Conservation (phyloP, 1,140 invertebrate genomes). For the Drosophila willistoni region DNA sequence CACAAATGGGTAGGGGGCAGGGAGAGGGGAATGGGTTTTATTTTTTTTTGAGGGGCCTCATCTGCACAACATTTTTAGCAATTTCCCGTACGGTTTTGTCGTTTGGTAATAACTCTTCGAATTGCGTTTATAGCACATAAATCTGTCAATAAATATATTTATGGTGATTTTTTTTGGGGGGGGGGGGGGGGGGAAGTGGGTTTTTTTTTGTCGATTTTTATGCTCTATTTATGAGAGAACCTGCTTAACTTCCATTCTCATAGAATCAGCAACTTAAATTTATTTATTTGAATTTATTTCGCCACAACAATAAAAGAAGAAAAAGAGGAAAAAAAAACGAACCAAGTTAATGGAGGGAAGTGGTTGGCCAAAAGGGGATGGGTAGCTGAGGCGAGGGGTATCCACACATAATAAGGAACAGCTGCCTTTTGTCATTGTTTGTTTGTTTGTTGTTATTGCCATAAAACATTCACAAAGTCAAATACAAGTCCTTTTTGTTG, state of each 20-base stretch:
- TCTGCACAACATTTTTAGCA: not conserved
- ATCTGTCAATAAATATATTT: slow-evolving; percentile 80
- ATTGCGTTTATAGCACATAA: slow-evolving; percentile 66
- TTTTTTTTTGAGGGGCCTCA: slow-evolving; percentile 11
- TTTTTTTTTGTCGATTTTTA: not conserved
- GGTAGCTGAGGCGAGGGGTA: not conserved
- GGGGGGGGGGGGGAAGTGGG: not conserved
- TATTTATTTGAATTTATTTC: slow-evolving; percentile 80
- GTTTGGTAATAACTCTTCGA: slow-evolving; percentile 45
- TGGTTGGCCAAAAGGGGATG: not conserved
- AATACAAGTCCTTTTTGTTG: slow-evolving; percentile 67
- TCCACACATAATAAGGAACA: slow-evolving; percentile 1
- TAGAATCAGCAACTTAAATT: slow-evolving; percentile 72
- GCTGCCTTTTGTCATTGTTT: slow-evolving; percentile 49
- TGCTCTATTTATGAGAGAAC: slow-evolving; percentile 45
- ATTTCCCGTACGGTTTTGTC: slow-evolving; percentile 4
- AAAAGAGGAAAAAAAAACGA: slow-evolving; percentile 26
- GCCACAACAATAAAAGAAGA: slow-evolving; percentile 61
- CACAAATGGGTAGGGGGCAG: not conserved
- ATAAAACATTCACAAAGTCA: slow-evolving; percentile 73
- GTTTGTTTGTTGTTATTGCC: slow-evolving; percentile 53
- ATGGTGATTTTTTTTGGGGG: slow-evolving; percentile 41
- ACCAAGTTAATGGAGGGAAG: slow-evolving; percentile 46
- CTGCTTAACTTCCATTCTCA: slow-evolving; percentile 34
- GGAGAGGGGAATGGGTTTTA: too few relatives aligned